A percentile compares a stretch with the other conserved stretches of the same genome.
Evolutionary conservation across 2,888 invertebrate genomes (phyloP).

Genomic region (Erannis defoliaria): DNA sequence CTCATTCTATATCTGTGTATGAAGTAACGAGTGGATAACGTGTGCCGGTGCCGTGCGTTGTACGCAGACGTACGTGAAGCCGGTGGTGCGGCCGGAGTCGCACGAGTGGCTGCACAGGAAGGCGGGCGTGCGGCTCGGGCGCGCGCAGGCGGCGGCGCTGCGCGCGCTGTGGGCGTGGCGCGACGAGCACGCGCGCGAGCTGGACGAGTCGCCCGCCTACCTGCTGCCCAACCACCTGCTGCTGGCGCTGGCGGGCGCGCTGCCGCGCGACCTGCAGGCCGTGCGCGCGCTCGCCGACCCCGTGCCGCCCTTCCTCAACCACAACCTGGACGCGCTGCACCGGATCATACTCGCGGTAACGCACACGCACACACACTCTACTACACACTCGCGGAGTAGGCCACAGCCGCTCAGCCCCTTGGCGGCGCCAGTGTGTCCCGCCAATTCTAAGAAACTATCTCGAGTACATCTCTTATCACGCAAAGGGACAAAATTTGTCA

Average conservation of each 20-base stretch:
- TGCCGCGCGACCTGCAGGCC: slow-evolving; percentile 97
- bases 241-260: slow-evolving; percentile 93
- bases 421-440: no score
- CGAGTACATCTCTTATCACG: no score
- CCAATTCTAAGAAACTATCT: no score
- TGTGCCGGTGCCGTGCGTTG: background rate
- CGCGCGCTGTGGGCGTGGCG: slow-evolving; percentile 95
- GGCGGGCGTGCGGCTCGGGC: slow-evolving; percentile 93
- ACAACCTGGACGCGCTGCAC: slow-evolving; percentile 67
- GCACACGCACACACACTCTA: slow-evolving; percentile 11
- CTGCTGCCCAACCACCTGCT: slow-evolving; percentile 99
- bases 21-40: no score
- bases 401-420: no score
- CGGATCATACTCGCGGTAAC: slow-evolving; percentile 70
- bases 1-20: no score
- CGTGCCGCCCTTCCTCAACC: slow-evolving; percentile 90
- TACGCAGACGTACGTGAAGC: slow-evolving; percentile 92
- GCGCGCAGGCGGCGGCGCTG: slow-evolving; percentile 94
- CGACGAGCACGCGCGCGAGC: slow-evolving; percentile 92
- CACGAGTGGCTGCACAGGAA: slow-evolving; percentile 92
- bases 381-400: background rate
- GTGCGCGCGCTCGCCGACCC: slow-evolving; percentile 97
- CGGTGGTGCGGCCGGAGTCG: slow-evolving; percentile 88
- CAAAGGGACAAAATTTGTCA: no score
- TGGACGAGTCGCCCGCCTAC: slow-evolving; percentile 97